phyloP scores from a whole-genome alignment of 1,140 invertebrate genomes.

The Monomorium pharaonis region DNA sequence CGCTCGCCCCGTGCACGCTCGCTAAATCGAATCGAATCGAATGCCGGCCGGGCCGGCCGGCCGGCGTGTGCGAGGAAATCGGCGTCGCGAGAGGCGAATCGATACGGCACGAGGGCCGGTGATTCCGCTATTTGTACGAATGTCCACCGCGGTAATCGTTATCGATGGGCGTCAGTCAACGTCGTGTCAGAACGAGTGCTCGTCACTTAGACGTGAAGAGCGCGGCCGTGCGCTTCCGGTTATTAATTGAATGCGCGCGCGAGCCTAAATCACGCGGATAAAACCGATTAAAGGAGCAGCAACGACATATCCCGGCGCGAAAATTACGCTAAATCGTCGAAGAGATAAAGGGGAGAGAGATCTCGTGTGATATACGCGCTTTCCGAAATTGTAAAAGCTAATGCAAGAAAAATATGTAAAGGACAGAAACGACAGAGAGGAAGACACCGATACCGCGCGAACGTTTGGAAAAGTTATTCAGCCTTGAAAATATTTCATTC shows the following conservation, averaged over 20 bases:
- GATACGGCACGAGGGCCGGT: conserved; percentile 9
- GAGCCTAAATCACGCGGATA: neutral
- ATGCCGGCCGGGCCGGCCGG: conserved; percentile 45
- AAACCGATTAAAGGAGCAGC: neutral
- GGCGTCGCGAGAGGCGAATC: conserved; percentile 42
- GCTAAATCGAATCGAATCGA: conserved; percentile 72
- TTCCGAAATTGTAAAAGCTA: neutral
- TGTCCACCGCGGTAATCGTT: conserved; percentile 6
- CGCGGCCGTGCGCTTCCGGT: neutral
- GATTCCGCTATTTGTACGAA: conserved; percentile 31
- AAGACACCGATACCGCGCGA: neutral
- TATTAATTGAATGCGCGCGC: neutral
- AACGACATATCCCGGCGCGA: neutral
- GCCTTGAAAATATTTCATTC: neutral
- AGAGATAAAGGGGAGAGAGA: neutral
- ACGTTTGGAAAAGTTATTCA: neutral
- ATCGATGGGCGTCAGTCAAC: conserved; percentile 2
- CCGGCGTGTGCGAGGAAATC: conserved; percentile 56
- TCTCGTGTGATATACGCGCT: neutral
- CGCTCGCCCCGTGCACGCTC: conserved; percentile 63
- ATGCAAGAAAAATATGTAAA: neutral
- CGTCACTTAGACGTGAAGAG: neutral
- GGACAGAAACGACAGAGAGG: neutral
- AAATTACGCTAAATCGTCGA: neutral
- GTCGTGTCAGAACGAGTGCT: neutral